These are phyloP conservation scores for Dicranocentrus wangi DNA, from an alignment of 2,888 invertebrate species.

Conservation along the genomic window DNA sequence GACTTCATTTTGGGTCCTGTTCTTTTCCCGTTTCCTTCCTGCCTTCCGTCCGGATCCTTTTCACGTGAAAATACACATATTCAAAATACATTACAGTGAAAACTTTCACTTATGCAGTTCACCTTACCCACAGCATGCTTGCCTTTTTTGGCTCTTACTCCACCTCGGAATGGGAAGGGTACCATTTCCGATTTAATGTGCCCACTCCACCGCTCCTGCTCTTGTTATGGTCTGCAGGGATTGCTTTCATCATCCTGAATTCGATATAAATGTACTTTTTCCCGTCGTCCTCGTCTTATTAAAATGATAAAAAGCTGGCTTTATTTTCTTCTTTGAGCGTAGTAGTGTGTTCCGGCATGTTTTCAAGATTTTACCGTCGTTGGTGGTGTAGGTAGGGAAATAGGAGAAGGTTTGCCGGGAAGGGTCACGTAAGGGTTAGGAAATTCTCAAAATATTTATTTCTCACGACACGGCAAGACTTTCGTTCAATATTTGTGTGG, in stretches of 20 bases:
- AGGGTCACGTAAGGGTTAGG: too few species aligned
- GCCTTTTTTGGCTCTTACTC: background rate
- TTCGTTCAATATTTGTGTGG: too few species aligned
- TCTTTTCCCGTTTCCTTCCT: background rate
- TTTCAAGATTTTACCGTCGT: too few species aligned
- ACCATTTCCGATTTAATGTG: constrained; percentile 3
- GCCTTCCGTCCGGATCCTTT: constrained; percentile 7
- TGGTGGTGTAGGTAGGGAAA: too few species aligned
- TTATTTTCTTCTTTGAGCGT: too few species aligned
- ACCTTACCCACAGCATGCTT: background rate
- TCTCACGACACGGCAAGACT: too few species aligned
- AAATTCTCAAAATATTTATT: too few species aligned
- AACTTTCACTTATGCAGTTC: background rate
- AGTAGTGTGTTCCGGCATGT: too few species aligned
- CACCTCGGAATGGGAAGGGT: constrained; percentile 9
- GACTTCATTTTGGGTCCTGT: background rate
- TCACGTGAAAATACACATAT: background rate
- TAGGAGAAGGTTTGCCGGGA: too few species aligned
- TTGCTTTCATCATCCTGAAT: background rate
- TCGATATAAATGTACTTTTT: too few species aligned
- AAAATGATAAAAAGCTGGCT: too few species aligned
- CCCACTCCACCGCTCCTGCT: background rate
- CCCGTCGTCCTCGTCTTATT: too few species aligned
- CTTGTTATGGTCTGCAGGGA: background rate
- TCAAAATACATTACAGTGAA: background rate